These are phyloP conservation scores for Ictalurus punctatus DNA, from an alignment of 2,113 vertebrate species.

Conservation along the genomic window DNA sequence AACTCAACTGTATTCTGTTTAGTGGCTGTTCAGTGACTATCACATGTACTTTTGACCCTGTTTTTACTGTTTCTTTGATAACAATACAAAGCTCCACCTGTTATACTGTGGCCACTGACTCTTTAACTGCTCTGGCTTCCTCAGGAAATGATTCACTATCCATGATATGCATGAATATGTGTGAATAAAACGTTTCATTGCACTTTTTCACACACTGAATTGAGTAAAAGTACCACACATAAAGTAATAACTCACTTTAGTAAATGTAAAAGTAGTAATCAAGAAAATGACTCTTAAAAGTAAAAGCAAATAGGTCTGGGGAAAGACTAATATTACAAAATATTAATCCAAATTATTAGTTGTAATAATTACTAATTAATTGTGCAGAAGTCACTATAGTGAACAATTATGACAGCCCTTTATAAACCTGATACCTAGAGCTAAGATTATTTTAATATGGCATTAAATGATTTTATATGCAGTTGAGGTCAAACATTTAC, in stretches of 20 bases:
- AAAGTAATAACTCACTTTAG: background rate
- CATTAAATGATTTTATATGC: background rate
- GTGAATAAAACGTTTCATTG: background rate
- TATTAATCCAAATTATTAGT: background rate
- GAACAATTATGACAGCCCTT: background rate
- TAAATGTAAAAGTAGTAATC: background rate
- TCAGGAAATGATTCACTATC: background rate
- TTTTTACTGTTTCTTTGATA: background rate
- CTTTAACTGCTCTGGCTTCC: background rate
- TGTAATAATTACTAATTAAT: background rate
- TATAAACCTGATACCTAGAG: background rate
- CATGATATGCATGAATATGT: background rate
- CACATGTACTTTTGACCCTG: background rate
- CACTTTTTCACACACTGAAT: background rate
- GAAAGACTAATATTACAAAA: background rate
- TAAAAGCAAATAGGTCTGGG: background rate
- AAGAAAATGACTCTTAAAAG: background rate
- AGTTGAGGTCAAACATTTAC: background rate
- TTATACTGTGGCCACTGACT: background rate
- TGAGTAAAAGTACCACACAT: background rate
- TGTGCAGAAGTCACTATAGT: background rate
- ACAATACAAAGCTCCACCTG: background rate
- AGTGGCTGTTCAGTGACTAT: background rate
- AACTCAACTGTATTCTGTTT: background rate
- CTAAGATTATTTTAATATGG: background rate